Evolutionary conservation across 2,888 invertebrate genomes (phyloP), one percentile per base, ranked within the genome.

Genomic region (Caenorhabditis imperialis): DNA sequence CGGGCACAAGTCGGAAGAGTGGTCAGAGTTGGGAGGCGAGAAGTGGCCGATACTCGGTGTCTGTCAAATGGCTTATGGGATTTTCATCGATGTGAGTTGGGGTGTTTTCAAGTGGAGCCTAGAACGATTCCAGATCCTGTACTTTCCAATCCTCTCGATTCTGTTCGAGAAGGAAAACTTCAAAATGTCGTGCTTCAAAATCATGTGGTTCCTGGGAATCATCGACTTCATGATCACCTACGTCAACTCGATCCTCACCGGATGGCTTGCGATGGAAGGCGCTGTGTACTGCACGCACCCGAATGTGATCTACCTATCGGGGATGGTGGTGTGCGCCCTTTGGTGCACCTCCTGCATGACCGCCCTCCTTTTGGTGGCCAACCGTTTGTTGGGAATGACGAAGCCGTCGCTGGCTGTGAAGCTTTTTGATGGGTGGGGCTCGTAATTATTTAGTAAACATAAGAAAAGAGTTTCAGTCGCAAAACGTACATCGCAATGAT

Each of bases 321-420:
- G 72, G 51, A 57, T 55, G 50, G 14, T 72, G 12, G 72, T 55
- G 7, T 63, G 57, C 45, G 78, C 61, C 16, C 57, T 75, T 5
- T 78, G 78, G 78, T 69, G 72, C 18, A 45, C 61, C 4, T 60
- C 75, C 0, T 78, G 78, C 45, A 69, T 67, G 51, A 57, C 72
- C 12, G 72, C 75, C 25, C 70, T 75, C 3, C 20, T 78, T 4
- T 47, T 78, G 12, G 78, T 72, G 8, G 45, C 54, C n/a, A 78
- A 75, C 33, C 75, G 78, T 12, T 40, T 72, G 10, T 35, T 72
- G 40, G 67, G 69, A 22, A 58, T 78, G 42, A 50, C 65, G 0
- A 63, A 61, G 8, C 72, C 75, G 10, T 20, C 42, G 1, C 23
- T 72, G 10, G 55, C 57, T 12, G 44, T 40, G 10, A 37, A 44